Percentiles rank a stretch among this genome's conserved stretches.
phyloP scores from a whole-genome alignment of 1,140 invertebrate species.

The Mactra quadrangularis region DNA sequence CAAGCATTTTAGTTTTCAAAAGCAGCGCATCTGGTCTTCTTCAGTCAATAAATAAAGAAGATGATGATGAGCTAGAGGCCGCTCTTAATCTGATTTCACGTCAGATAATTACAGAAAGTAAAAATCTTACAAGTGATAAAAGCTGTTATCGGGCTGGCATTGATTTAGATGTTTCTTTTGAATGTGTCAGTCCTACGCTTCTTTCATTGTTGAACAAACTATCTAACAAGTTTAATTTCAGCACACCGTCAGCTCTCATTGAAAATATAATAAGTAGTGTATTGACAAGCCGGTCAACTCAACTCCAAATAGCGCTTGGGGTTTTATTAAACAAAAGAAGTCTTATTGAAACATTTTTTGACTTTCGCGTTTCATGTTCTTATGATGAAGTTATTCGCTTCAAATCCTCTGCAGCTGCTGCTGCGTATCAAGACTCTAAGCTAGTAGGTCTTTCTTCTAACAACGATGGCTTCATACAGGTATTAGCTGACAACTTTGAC shows the following conservation, averaged over 20 bases:
- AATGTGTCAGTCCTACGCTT: neutral
- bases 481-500: conserved; percentile 66
- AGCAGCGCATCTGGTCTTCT: conserved; percentile 12
- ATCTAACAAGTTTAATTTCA: conserved; percentile 9
- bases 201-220: neutral
- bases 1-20: conserved; percentile 47
- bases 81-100: neutral
- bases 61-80: conserved; percentile 42
- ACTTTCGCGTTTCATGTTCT: conserved; percentile 56
- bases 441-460: conserved; percentile 4
- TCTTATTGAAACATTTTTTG: conserved; percentile 30
- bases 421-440: neutral
- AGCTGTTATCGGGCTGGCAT: neutral
- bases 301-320: conserved; percentile 61
- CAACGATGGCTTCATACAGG: conserved; percentile 39
- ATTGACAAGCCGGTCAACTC: conserved; percentile 41
- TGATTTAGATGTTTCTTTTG: neutral
- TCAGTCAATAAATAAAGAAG: conserved; percentile 4
- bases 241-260: conserved; percentile 58
- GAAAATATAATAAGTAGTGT: conserved; percentile 57
- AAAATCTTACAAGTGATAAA: neutral
- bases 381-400: conserved; percentile 67
- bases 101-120: neutral
- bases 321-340: conserved; percentile 43
- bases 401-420: conserved; percentile 60